Base-by-base conservation (phyloP, 2,888 invertebrate species). In the Pandemis heparana region DNA sequence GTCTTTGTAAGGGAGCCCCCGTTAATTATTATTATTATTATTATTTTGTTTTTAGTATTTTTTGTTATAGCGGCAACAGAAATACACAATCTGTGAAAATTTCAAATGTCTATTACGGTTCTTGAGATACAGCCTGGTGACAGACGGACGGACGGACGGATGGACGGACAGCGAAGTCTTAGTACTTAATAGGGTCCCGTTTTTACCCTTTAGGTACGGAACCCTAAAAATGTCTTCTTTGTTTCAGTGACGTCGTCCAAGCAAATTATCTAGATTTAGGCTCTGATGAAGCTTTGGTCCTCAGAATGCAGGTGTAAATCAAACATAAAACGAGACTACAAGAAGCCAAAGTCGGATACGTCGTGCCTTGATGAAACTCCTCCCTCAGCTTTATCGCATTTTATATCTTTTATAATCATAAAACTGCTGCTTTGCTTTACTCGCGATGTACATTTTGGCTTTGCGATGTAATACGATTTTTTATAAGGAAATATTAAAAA, bases 201-300 rank as follows among this genome's bases (percentile, higher is more conserved):
- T n/a, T n/a, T n/a, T n/a, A n/a, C n/a, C n/a, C n/a, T n/a, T n/a
- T n/a, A n/a, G n/a, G n/a, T n/a, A n/a, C n/a, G n/a, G n/a, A n/a
- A n/a, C n/a, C n/a, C n/a, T n/a, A 43, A 43, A 43, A 43, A 14
- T 12, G 10, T 2, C 41, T 43, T 43, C 12, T 61, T 46, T 16
- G 60, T 75, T 77, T 77, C 87, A 95, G 95, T 76, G 92, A 92
- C 74, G 85, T 84, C 65, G 78, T 95, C 1, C 86, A 89, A 76
- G 89, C 92, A 0, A 87, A 85, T 72, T 87, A 83, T 69, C 79
- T 94, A 77, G 93, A 94, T 74, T 79, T 94, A 56, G 89, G 90
- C 14, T 88, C 87, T 0, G 91, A 92, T 51, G 93, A 94, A 85
- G 91, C 93, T 3, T 78, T 94, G n/a, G 93, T 93, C 0, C 79